Evolutionary conservation across 2,888 invertebrate genomes (phyloP).

Genomic region (Argyra leucocephala): DNA sequence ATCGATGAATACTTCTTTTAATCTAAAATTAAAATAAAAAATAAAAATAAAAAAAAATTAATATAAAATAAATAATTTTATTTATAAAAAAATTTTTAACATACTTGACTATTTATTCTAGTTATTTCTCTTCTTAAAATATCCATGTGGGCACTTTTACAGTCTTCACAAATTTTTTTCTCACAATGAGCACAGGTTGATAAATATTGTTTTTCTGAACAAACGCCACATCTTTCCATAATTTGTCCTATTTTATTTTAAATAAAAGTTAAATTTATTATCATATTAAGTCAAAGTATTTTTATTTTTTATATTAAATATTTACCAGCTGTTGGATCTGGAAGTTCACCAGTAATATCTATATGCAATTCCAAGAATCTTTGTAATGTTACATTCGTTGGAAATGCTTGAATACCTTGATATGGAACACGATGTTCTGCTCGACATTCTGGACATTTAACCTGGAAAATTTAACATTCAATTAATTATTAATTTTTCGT

Average conservation of each 20-base stretch:
- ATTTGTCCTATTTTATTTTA: slow-evolving; percentile 51
- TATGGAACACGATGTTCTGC: slow-evolving; percentile 94
- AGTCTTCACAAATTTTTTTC: slow-evolving; percentile 92
- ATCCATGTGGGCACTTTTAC: slow-evolving; percentile 93
- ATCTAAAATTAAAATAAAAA: slow-evolving; percentile 44
- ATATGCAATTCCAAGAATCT: slow-evolving; percentile 89
- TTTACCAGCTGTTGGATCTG: slow-evolving; percentile 72
- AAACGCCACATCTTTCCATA: slow-evolving; percentile 88
- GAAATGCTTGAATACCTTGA: slow-evolving; percentile 87
- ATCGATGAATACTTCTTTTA: slow-evolving; percentile 74
- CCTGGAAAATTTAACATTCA: slow-evolving; percentile 54
- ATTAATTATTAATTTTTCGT: background rate
- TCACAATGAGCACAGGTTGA: slow-evolving; percentile 90
- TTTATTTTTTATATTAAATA: slow-evolving; percentile 11
- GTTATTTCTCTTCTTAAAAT: slow-evolving; percentile 84
- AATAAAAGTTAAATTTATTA: background rate
- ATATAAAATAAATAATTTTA: background rate
- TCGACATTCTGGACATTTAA: slow-evolving; percentile 96
- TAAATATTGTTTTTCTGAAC: slow-evolving; percentile 85
- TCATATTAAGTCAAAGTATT: too few species aligned
- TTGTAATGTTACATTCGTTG: slow-evolving; percentile 91
- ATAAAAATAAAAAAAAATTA: too few species aligned
- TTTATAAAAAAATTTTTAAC: slow-evolving; percentile 16
- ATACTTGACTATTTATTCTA: slow-evolving; percentile 74
- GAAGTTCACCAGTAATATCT: slow-evolving; percentile 82